Evolutionary conservation across 1,140 invertebrate species (phyloP).

Genomic region (Physella acuta): DNA sequence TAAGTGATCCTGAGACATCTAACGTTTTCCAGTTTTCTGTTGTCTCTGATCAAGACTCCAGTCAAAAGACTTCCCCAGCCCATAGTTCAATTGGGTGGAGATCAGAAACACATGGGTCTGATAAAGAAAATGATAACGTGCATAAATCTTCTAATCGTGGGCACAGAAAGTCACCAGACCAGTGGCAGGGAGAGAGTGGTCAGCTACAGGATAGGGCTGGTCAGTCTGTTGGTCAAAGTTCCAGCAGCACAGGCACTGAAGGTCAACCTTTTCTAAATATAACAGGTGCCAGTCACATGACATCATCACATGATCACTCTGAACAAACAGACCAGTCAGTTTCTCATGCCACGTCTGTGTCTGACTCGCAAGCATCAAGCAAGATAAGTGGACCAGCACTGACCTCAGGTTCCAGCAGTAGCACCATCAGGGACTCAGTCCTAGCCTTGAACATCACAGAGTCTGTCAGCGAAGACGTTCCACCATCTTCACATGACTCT

Average conservation of each 20-base stretch:
- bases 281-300: no score
- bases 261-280: no score
- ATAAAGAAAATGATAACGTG: conserved; percentile 48
- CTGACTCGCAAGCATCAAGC: conserved; percentile 26
- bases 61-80: conserved; percentile 30
- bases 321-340: no score
- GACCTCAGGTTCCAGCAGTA: conserved; percentile 32
- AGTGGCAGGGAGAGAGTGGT: no score
- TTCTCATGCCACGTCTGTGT: conserved; percentile 6
- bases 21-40: conserved; percentile 39
- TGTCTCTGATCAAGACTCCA: conserved; percentile 40
- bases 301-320: no score
- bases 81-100: conserved; percentile 24
- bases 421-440: conserved; percentile 29
- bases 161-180: background rate
- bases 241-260: no score
- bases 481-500: no score
- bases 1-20: background rate
- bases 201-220: background rate
- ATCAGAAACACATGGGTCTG: conserved; percentile 41
- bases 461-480: background rate
- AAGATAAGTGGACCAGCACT: conserved; percentile 13
- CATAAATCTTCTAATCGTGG: background rate
- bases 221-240: no score
- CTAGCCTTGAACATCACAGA: conserved; percentile 20